These are phyloP conservation scores for Sebastes oblongus DNA, from an alignment of 2,797 vertebrate genomes.

Conservation along the genomic window DNA sequence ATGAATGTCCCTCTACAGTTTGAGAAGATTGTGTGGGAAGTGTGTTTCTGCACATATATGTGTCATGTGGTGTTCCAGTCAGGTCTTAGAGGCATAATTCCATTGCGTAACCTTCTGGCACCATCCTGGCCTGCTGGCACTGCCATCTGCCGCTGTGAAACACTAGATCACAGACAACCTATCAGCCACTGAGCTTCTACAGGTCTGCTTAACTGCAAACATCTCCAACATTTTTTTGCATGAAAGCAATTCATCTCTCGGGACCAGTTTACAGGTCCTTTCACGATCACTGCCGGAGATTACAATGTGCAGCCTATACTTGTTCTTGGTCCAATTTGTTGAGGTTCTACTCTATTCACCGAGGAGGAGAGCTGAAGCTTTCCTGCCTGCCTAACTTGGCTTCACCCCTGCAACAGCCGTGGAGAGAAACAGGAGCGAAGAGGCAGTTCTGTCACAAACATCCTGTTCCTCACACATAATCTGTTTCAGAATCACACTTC, in stretches of 20 bases:
- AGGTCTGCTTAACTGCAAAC: conserved; percentile 58
- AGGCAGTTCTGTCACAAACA: conserved; percentile 68
- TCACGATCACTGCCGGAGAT: conserved; percentile 23
- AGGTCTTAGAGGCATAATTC: conserved; percentile 82
- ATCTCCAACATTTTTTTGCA: conserved; percentile 20
- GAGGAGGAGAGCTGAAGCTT: conserved; percentile 35
- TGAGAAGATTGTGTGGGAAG: conserved; percentile 69
- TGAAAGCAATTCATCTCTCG: conserved; percentile 28
- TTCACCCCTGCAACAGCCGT: conserved; percentile 69
- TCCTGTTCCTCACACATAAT: conserved; percentile 77
- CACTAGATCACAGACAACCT: conserved; percentile 66
- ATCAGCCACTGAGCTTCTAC: conserved; percentile 61
- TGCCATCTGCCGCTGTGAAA: conserved; percentile 82
- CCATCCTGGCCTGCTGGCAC: conserved; percentile 82
- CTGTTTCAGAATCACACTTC: conserved; percentile 69
- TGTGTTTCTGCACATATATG: conserved; percentile 74
- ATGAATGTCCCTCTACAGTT: conserved; percentile 17
- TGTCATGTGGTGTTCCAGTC: conserved; percentile 76
- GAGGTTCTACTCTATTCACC: conserved; percentile 43
- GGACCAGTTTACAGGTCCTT: conserved; percentile 19
- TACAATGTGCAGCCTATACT: background rate
- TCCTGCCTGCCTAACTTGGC: conserved; percentile 57
- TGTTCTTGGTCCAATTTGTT: conserved; percentile 13
- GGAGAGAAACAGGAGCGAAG: conserved; percentile 67
- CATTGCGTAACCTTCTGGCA: conserved; percentile 84